Percentiles rank a stretch among this genome's conserved stretches.
These are phyloP conservation scores for Turdus rufiventris DNA, from an alignment of 2,113 vertebrate species.

Conservation along the genomic window DNA sequence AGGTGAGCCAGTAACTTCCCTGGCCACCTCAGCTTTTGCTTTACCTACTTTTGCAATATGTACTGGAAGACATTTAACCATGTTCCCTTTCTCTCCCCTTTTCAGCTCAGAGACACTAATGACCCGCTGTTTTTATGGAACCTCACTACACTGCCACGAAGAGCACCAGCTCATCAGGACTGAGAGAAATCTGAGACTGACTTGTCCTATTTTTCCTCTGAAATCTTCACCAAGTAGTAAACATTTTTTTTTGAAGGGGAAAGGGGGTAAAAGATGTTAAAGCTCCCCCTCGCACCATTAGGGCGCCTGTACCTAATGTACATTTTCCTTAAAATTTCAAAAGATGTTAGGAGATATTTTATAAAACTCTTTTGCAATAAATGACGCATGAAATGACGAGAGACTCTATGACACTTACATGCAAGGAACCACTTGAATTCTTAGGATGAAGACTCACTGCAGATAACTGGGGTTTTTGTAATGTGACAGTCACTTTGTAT, in stretches of 20 bases:
- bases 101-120: slow-evolving; percentile 87
- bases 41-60: slow-evolving; percentile 20
- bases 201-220: slow-evolving; percentile 73
- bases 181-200: slow-evolving; percentile 71
- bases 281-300: neutral
- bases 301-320: slow-evolving; percentile 70
- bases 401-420: slow-evolving; percentile 55
- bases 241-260: slow-evolving; percentile 52
- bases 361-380: slow-evolving; percentile 83
- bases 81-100: slow-evolving; percentile 73
- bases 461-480: slow-evolving; percentile 61
- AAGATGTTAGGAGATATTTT: slow-evolving; percentile 79
- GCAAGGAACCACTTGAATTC: slow-evolving; percentile 69
- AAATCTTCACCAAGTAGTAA: slow-evolving; percentile 67
- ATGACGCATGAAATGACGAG: slow-evolving; percentile 74
- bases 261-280: slow-evolving; percentile 5
- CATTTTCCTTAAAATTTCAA: slow-evolving; percentile 68
- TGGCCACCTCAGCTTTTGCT: slow-evolving; percentile 30
- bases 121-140: slow-evolving; percentile 80
- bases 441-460: slow-evolving; percentile 64
- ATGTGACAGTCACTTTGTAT: slow-evolving; percentile 65
- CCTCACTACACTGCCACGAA: slow-evolving; percentile 72
- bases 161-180: slow-evolving; percentile 70
- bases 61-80: slow-evolving; percentile 60
- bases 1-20: neutral